These are phyloP conservation scores for Tetragonula carbonaria DNA, from an alignment of 2,888 invertebrate genomes.

Conservation along the genomic window DNA sequence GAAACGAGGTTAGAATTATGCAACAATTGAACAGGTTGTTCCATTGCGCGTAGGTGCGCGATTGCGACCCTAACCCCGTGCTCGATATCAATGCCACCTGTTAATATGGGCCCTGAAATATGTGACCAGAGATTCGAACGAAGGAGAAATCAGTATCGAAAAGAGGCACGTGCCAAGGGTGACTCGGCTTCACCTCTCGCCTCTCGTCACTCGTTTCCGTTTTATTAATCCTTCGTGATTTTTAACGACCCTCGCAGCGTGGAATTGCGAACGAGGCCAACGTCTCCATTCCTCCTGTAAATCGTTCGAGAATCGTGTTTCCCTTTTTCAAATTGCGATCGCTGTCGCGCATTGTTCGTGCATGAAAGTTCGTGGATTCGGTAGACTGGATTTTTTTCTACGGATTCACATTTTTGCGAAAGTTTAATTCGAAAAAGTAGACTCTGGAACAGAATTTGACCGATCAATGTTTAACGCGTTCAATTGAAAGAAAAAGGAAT, in stretches of 20 bases:
- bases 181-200: conserved; percentile 24
- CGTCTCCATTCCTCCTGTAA: not conserved
- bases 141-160: conserved; percentile 54
- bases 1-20: conserved; percentile 6
- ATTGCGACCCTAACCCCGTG: conserved; percentile 12
- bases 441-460: too few relatives aligned
- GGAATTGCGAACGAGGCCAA: conserved; percentile 24
- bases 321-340: not conserved
- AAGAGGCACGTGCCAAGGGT: conserved; percentile 44
- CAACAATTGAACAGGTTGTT: conserved; percentile 14
- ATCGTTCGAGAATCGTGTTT: not conserved
- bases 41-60: not conserved
- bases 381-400: too few relatives aligned
- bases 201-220: conserved; percentile 32
- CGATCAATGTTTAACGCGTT: too few relatives aligned
- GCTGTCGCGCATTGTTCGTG: not conserved
- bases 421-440: too few relatives aligned
- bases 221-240: conserved; percentile 30
- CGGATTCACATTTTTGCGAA: not conserved
- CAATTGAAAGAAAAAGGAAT: too few relatives aligned
- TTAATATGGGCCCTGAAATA: conserved; percentile 43
- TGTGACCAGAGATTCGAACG: conserved; percentile 58
- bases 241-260: conserved; percentile 16
- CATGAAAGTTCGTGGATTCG: not conserved
- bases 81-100: conserved; percentile 39